Conservation (phyloP, 2,888 invertebrate genomes). For the Periphyllus acericola region DNA sequence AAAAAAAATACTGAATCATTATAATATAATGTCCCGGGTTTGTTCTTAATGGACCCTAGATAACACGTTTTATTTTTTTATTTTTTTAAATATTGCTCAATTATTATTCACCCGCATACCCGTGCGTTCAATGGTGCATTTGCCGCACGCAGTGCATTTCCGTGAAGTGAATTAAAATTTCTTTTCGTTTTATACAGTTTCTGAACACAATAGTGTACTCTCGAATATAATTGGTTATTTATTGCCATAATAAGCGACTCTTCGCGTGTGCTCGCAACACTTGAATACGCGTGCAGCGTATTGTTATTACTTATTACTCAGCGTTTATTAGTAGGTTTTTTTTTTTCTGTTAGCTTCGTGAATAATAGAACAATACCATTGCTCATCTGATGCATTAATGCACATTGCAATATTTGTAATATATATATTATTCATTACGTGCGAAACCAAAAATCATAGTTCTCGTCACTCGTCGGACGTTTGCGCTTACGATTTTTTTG, state of each 20-base stretch:
- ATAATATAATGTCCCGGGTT: background rate
- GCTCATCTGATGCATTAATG: too few species aligned
- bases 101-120: conserved; percentile 39
- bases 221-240: background rate
- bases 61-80: background rate
- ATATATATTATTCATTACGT: background rate
- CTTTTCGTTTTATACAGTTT: background rate
- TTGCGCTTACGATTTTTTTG: background rate
- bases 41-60: conserved; percentile 40
- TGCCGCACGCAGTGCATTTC: background rate
- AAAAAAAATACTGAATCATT: background rate
- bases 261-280: background rate
- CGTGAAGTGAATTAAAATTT: background rate
- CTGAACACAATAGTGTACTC: background rate
- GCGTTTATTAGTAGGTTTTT: too few species aligned
- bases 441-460: background rate
- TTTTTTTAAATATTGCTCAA: conserved; percentile 17
- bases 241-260: background rate
- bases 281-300: background rate
- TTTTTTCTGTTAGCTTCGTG: too few species aligned
- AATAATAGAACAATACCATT: too few species aligned
- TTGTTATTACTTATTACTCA: too few species aligned
- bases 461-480: background rate
- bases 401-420: too few species aligned
- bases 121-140: conserved; percentile 5